A percentile compares a stretch with the other conserved stretches of the same genome.
Conservation (phyloP, 2,888 invertebrate genomes). For the Micoletzkya japonica region DNA sequence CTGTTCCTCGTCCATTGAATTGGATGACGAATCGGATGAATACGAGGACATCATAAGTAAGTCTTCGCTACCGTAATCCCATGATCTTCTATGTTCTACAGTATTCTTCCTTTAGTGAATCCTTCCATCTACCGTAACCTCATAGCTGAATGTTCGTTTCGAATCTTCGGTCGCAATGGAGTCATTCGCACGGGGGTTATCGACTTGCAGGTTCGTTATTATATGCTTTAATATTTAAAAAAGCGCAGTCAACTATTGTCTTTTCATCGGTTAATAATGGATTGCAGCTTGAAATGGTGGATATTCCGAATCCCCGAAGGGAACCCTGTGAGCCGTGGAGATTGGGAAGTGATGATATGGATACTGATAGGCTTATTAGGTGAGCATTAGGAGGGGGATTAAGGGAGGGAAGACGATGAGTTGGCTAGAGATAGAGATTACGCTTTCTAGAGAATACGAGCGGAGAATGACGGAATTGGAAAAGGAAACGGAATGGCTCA, state of each 20-base stretch:
- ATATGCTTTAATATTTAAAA: not conserved
- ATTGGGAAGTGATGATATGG: conserved; percentile 6
- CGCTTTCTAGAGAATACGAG: conserved; percentile 17
- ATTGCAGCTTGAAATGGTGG: conserved; percentile 24
- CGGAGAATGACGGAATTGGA: conserved; percentile 14
- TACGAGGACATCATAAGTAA: conserved; percentile 1
- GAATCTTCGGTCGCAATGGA: conserved; percentile 91
- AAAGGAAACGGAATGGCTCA: conserved; percentile 17
- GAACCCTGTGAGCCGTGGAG: conserved; percentile 21
- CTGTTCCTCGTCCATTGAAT: conserved; percentile 5
- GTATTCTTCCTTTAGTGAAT: too few relatives aligned
- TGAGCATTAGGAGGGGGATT: not conserved
- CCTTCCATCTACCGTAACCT: conserved; percentile 67
- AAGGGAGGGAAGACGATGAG: not conserved
- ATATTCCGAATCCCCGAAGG: conserved; percentile 18
- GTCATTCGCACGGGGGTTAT: conserved; percentile 79
- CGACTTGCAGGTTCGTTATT: conserved; percentile 87
- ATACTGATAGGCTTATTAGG: conserved; percentile 25
- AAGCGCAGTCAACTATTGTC: not conserved
- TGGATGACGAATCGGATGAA: conserved; percentile 24
- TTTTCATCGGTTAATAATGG: not conserved
- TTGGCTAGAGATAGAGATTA: not conserved
- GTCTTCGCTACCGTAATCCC: not conserved
- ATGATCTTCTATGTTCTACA: too few relatives aligned
- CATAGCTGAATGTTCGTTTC: conserved; percentile 88